Evolutionary conservation across 2,888 invertebrate species (phyloP), one percentile per base, ranked within the genome.

Genomic region (Pomacea canaliculata): DNA sequence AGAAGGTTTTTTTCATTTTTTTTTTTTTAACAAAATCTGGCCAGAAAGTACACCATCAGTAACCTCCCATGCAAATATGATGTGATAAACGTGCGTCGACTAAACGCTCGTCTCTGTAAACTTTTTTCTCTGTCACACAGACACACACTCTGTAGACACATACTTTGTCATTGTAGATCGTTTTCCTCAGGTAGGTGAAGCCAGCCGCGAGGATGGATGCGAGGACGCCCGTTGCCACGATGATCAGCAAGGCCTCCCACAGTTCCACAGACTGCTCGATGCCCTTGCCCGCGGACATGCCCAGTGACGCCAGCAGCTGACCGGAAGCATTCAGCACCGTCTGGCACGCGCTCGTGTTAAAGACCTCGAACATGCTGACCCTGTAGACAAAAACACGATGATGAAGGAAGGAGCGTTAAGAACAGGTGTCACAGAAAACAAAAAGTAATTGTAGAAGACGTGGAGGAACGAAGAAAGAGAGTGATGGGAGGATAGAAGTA

Each of bases 81-180:
- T 37, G 37, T 37, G 5, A 37, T 37, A 37, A 5, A 37, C 37
- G 5, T 37, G 37, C 37, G 37, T 37, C 37, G 5, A 37, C 37
- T 37, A 37, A 37, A 37, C 37, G 37, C 37, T 37, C 37, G 5
- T 37, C 37, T 37, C 37, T 37, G 37, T 37, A 37, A 5, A 37
- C 37, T 37, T 37, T 37, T 37, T 37, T 37, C 23, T 37, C 1
- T 37, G 1, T 8, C 70, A 60, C 59, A 37, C 70, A 59, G 27
- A 70, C 51, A 69, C 23, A 49, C 51, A 69, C 16, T 5, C 69
- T 16, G 19, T 8, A 49, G 8, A 51, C 69, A 51, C 69, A 49
- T 49, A 69, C 87, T 82, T 84, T 82, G 63, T 87, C 86, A 37
- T 82, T 82, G 83, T 87, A 86, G 62, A 89, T 78, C 23, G 78